A percentile compares a stretch with the other conserved stretches of the same genome.
These are phyloP conservation scores for Clarias fuscus DNA, from an alignment of 2,797 vertebrate species.

Conservation along the genomic window DNA sequence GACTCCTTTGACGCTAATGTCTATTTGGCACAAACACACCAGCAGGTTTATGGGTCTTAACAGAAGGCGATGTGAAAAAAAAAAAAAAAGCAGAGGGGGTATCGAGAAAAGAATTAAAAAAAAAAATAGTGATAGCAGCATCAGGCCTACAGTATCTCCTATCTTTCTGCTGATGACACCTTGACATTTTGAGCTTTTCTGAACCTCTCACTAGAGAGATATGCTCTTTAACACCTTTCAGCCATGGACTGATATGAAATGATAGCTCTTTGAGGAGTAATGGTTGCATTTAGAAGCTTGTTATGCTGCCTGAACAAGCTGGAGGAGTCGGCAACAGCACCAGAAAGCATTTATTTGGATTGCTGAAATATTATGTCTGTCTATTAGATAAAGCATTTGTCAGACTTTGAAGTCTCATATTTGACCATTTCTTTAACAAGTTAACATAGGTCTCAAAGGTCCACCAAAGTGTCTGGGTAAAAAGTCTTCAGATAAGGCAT, in stretches of 20 bases:
- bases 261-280: constrained; percentile 15
- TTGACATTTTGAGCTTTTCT: constrained; percentile 41
- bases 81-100: constrained; percentile 40
- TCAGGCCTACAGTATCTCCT: constrained; percentile 13
- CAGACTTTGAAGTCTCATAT: background rate
- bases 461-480: too few relatives aligned
- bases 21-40: constrained; percentile 66
- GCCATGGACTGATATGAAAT: background rate
- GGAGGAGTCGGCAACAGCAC: background rate
- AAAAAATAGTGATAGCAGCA: constrained; percentile 49
- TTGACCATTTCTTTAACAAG: too few relatives aligned
- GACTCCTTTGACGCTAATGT: constrained; percentile 73
- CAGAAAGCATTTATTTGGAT: background rate
- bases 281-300: constrained; percentile 27
- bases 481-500: too few relatives aligned
- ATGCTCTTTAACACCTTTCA: constrained; percentile 41
- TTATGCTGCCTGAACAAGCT: background rate
- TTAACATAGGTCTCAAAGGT: too few relatives aligned
- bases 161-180: constrained; percentile 33
- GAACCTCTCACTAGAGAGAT: constrained; percentile 29
- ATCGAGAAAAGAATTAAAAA: background rate
- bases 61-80: constrained; percentile 52
- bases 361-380: background rate
- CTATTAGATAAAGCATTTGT: background rate
- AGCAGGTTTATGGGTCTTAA: constrained; percentile 68